Percentiles rank a stretch among this genome's conserved stretches.
Evolutionary conservation across 2,888 invertebrate genomes (phyloP).

Genomic region (Leptopilina myrica): DNA sequence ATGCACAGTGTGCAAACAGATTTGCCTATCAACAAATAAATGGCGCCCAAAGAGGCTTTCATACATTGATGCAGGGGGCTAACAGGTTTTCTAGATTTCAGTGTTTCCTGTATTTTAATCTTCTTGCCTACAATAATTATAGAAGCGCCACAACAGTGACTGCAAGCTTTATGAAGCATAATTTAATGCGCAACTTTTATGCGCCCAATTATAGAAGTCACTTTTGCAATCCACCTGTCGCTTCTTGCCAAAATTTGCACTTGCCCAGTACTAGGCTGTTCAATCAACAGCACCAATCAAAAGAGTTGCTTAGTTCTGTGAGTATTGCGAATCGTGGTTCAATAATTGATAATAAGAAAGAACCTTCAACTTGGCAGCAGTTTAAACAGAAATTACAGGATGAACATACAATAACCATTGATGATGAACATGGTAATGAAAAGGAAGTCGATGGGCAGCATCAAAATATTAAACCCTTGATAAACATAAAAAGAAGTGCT

Average conservation of each 20-base stretch:
- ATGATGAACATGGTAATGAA: slow-evolving; percentile 67
- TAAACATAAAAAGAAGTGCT: slow-evolving; percentile 61
- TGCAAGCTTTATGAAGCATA: slow-evolving; percentile 49
- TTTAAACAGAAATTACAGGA: slow-evolving; percentile 72
- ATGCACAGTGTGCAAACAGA: background rate
- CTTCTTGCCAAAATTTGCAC: background rate
- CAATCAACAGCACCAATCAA: background rate
- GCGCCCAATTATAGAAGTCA: slow-evolving; percentile 46
- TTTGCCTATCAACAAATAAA: background rate
- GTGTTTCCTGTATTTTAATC: slow-evolving; percentile 45
- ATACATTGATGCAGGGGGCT: slow-evolving; percentile 29
- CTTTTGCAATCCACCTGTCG: slow-evolving; percentile 8
- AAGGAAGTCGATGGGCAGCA: slow-evolving; percentile 64
- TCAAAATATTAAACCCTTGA: slow-evolving; percentile 64
- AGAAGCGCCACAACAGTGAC: slow-evolving; percentile 42
- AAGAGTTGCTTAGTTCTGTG: background rate
- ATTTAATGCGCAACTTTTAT: slow-evolving; percentile 47
- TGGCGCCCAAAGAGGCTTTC: background rate
- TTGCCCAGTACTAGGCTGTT: background rate
- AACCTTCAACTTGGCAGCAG: slow-evolving; percentile 68
- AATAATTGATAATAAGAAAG: slow-evolving; percentile 63
- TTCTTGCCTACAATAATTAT: slow-evolving; percentile 31
- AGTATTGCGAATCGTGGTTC: slow-evolving; percentile 47
- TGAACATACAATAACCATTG: slow-evolving; percentile 72
- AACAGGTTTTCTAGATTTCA: slow-evolving; percentile 38